Evolutionary conservation across 2,888 invertebrate genomes (phyloP).

Genomic region (Drosophila emarginata): DNA sequence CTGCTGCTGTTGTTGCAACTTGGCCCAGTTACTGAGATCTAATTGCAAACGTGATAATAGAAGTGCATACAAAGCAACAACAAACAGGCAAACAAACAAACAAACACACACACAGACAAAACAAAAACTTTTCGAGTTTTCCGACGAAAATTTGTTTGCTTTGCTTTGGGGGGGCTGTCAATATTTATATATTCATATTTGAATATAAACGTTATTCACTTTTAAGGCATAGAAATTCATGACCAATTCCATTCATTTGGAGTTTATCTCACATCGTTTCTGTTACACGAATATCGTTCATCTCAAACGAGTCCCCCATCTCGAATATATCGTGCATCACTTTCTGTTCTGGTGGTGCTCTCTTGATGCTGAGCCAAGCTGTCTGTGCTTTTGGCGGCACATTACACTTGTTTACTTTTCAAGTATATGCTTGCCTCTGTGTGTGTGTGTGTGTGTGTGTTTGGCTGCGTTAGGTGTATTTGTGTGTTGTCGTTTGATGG

Average conservation of each 20-base stretch:
- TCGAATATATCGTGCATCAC: conserved; percentile 5
- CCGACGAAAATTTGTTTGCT: conserved; percentile 34
- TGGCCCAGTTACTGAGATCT: conserved; percentile 72
- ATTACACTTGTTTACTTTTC: conserved; percentile 68
- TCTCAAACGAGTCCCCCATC: conserved; percentile 12
- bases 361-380: conserved; percentile 69
- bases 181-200: no score
- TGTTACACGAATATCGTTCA: not conserved
- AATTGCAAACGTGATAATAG: conserved; percentile 69
- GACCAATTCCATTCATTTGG: not conserved
- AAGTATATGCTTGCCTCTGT: conserved; percentile 7
- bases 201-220: no score
- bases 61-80: conserved; percentile 27
- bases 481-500: conserved; percentile 30
- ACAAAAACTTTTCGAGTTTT: conserved; percentile 45
- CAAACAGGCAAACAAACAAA: conserved; percentile 18
- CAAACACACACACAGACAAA: conserved; percentile 22
- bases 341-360: conserved; percentile 32
- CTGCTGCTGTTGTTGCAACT: conserved; percentile 38
- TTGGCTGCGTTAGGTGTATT: conserved; percentile 18
- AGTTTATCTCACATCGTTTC: not conserved
- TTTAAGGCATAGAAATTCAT: not conserved
- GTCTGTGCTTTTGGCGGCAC: conserved; percentile 77
- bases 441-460: conserved; percentile 12
- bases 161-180: not conserved